Conservation (phyloP, 2,113 vertebrate species). For the Petrocephalus microphthalmus region DNA sequence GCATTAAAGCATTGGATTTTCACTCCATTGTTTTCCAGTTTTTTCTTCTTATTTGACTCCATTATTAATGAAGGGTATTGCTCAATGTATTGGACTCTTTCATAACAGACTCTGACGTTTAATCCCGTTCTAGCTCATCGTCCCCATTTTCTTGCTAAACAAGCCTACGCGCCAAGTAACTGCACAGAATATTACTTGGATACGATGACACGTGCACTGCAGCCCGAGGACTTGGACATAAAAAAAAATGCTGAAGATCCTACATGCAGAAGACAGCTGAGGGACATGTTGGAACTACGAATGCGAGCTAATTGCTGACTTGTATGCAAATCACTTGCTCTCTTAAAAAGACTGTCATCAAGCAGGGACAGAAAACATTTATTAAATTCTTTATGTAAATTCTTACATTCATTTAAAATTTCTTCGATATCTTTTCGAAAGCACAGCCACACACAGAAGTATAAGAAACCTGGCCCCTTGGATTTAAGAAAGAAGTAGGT, state of each 20-base stretch:
- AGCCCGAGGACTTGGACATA: background rate
- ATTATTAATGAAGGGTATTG: background rate
- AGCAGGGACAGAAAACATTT: background rate
- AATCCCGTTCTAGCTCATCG: background rate
- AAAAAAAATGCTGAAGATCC: background rate
- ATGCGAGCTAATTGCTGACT: background rate
- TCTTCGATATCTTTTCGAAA: background rate
- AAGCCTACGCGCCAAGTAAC: background rate
- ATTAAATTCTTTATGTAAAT: background rate
- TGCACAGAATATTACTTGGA: background rate
- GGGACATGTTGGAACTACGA: background rate
- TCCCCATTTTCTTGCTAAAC: background rate
- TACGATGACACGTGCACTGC: background rate
- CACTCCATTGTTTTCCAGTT: background rate
- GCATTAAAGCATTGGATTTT: background rate
- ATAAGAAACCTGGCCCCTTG: background rate
- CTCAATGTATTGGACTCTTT: background rate
- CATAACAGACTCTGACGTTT: background rate
- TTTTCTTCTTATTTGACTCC: background rate
- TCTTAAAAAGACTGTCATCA: background rate
- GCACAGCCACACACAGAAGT: too few species aligned
- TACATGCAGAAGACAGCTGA: background rate
- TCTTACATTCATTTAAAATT: too few species aligned
- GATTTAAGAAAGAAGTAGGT: background rate
- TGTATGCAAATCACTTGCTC: background rate